Evolutionary conservation across 2,113 vertebrate genomes (phyloP).

Genomic region (Cromileptes altivelis): DNA sequence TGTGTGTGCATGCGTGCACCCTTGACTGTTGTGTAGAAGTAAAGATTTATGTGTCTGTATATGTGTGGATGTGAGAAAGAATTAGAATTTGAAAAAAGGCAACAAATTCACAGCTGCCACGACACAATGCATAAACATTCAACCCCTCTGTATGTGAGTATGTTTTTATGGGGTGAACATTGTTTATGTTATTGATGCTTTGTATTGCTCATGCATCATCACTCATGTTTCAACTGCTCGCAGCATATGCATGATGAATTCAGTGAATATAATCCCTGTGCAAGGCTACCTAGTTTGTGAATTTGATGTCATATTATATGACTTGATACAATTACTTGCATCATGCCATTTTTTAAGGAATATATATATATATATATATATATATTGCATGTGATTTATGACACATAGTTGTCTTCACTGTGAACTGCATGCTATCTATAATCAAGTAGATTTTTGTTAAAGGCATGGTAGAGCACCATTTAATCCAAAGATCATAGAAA

Average conservation of each 20-base stretch:
- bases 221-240: constrained; percentile 3
- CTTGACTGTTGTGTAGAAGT: not conserved
- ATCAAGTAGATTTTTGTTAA: constrained; percentile 1
- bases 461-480: not conserved
- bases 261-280: not conserved
- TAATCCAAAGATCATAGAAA: not conserved
- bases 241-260: constrained; percentile 3
- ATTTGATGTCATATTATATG: not conserved
- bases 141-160: not conserved
- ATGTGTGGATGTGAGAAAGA: constrained; percentile 11
- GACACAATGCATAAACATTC: constrained; percentile 10
- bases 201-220: not conserved
- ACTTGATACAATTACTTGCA: not conserved
- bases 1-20: not conserved
- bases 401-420: not conserved
- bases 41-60: constrained; percentile 5
- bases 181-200: constrained; percentile 3
- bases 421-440: not conserved
- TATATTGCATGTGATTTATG: not conserved
- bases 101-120: constrained; percentile 1
- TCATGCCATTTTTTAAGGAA: not conserved
- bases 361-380: too few relatives aligned
- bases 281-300: not conserved
- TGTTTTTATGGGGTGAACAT: not conserved
- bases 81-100: not conserved